These are phyloP conservation scores for Drosophila asahinai DNA, from an alignment of 1,140 invertebrate genomes.

Conservation along the genomic window DNA sequence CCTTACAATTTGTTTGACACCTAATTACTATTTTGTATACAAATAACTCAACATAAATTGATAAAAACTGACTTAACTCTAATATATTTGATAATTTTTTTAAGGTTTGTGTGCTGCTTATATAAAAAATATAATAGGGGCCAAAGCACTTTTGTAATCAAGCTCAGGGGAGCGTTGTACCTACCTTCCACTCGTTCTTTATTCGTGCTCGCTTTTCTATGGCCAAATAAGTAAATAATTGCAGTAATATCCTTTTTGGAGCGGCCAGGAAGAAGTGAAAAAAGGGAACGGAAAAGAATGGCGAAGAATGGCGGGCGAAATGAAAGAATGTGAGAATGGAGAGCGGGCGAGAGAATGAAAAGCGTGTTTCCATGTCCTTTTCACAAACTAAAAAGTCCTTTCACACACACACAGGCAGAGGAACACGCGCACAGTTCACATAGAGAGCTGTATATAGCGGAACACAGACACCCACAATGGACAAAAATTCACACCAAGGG, in stretches of 20 bases:
- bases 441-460: slow-evolving; percentile 74
- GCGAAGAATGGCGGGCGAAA: slow-evolving; percentile 61
- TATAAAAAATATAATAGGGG: slow-evolving; percentile 15
- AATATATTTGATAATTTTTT: slow-evolving; percentile 2
- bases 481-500: slow-evolving; percentile 82
- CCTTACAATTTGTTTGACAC: no score
- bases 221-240: slow-evolving; percentile 82
- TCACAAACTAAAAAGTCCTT: slow-evolving; percentile 82
- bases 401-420: slow-evolving; percentile 53
- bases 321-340: slow-evolving; percentile 72
- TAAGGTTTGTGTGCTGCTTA: not conserved
- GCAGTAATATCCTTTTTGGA: slow-evolving; percentile 80
- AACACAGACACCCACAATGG: slow-evolving; percentile 79
- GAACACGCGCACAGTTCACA: slow-evolving; percentile 41
- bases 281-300: slow-evolving; percentile 47
- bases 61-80: not conserved
- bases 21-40: not conserved
- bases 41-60: no score
- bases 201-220: slow-evolving; percentile 71
- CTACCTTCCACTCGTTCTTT: slow-evolving; percentile 51
- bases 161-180: slow-evolving; percentile 46
- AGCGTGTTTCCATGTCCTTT: slow-evolving; percentile 83
- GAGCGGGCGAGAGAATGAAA: slow-evolving; percentile 66
- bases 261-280: slow-evolving; percentile 57
- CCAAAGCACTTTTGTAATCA: slow-evolving; percentile 25